Evolutionary conservation across 1,140 invertebrate genomes (phyloP), one percentile per base, ranked within the genome.

Genomic region (Pseudoatta argentina): DNA sequence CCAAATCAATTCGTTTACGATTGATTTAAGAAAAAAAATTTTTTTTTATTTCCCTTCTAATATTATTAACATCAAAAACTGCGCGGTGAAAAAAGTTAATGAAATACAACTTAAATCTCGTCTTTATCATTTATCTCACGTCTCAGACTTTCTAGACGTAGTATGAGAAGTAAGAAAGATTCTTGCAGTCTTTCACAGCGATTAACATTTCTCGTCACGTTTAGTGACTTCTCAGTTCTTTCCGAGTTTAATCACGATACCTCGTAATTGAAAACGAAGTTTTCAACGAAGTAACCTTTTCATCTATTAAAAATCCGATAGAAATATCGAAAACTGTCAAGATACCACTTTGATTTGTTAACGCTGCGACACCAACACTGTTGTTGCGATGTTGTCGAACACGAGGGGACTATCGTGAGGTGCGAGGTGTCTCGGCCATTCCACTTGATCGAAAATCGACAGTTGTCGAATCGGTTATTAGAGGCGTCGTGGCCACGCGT

Each of bases 391-490:
- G 24, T 14, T 71, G 24, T 82, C 67, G 24, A 81, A 27, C 24
- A 7, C 18, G 76, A 44, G 21, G 21, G n/a, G 55, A 24, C 27
- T 21, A 16, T 44, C 63, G n/a, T 21, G 75, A 82, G 67, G 67
- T 18, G 79, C 57, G 69, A 48, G 51, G 51, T 71, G 55, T 48
- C 69, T 39, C 77, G 63, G 10, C 34, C 55, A 73, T 48, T 73
- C 39, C 55, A 63, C 79, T 82, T 24, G 14, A 61, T 75, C 67
- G 66, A 69, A 48, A 79, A 67, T 67, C 63, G 79, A 83, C 79
- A 83, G 69, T 75, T 73, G 86, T 88, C 61, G 87, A 34, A 44
- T 7, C 48, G 57, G 57, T 57, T 72, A 67, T 89, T 86, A 81
- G 87, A 79, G 82, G 72, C 39, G 66, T 88, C 57, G 63, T 10